A percentile compares a stretch with the other conserved stretches of the same genome.
phyloP scores from a whole-genome alignment of 2,888 invertebrate species.

The Nudaria mundana region DNA sequence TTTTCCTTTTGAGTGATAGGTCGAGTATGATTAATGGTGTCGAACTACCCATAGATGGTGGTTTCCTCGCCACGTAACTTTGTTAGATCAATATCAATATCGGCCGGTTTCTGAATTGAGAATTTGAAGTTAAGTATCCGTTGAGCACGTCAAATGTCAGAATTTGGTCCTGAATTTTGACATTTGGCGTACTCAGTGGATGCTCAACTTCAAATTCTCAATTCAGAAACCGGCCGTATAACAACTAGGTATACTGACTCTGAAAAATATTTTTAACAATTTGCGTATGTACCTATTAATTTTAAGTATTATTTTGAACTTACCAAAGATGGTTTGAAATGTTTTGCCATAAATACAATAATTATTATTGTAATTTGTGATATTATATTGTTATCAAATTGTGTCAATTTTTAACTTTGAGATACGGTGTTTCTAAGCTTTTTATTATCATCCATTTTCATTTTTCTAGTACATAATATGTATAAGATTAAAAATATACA shows the following conservation, averaged over 20 bases:
- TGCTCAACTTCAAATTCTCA: too few species aligned
- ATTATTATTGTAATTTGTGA: constrained; percentile 19
- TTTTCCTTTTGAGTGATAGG: constrained; percentile 88
- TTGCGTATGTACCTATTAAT: constrained; percentile 19
- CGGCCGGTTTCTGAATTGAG: too few species aligned
- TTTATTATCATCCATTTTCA: background rate
- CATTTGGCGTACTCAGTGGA: too few species aligned
- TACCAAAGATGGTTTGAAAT: constrained; percentile 32
- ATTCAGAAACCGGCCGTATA: too few species aligned
- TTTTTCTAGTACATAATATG: background rate
- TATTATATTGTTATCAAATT: constrained; percentile 24
- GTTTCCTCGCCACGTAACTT: constrained; percentile 81
- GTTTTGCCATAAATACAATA: constrained; percentile 24
- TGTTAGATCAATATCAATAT: too few species aligned
- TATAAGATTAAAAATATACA: too few species aligned
- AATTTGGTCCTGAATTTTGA: too few species aligned
- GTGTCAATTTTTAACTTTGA: constrained; percentile 8
- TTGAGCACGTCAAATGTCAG: too few species aligned
- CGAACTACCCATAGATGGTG: constrained; percentile 91
- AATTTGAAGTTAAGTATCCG: too few species aligned
- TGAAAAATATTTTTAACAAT: constrained; percentile 26
- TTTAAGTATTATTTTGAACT: constrained; percentile 23
- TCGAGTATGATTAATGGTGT: constrained; percentile 92
- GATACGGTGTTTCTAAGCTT: background rate
- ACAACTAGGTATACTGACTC: too few species aligned